Evolutionary conservation across 2,797 vertebrate species (phyloP).

Genomic region (Thripadectes ignobilis): DNA sequence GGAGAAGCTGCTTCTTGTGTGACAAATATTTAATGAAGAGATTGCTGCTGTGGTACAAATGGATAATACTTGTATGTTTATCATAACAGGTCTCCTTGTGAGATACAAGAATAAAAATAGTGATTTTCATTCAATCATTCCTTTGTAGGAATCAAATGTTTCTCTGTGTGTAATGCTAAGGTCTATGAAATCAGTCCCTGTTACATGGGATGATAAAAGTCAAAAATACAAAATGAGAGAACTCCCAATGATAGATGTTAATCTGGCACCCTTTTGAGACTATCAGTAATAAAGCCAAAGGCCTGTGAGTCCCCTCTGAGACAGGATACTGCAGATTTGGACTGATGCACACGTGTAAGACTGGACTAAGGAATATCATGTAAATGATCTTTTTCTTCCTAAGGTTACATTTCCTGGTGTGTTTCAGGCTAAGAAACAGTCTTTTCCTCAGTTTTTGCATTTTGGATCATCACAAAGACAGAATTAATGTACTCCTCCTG

Average conservation of each 20-base stretch:
- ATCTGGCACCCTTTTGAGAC: neutral
- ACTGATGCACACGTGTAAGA: no score
- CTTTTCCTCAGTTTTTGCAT: conserved; percentile 80
- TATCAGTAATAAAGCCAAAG: neutral
- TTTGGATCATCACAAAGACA: conserved; percentile 75
- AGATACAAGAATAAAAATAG: no score
- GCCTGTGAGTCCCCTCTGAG: neutral
- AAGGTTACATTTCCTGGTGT: conserved; percentile 83
- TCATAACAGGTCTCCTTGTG: no score
- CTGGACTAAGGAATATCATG: neutral
- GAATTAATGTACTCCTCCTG: conserved; percentile 71
- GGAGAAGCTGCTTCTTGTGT: neutral
- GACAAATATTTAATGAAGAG: neutral
- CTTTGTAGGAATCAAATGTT: neutral
- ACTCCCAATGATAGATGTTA: neutral
- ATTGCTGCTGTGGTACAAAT: neutral
- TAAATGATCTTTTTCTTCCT: neutral
- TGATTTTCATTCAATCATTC: accelerated
- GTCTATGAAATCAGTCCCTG: neutral
- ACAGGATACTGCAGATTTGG: neutral
- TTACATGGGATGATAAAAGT: neutral
- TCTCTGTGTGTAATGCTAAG: neutral
- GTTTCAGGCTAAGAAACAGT: conserved; percentile 78
- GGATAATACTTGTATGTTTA: neutral
- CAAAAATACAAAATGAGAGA: neutral